These are phyloP conservation scores for Neosalanx taihuensis DNA, from an alignment of 2,797 vertebrate species.

Conservation along the genomic window DNA sequence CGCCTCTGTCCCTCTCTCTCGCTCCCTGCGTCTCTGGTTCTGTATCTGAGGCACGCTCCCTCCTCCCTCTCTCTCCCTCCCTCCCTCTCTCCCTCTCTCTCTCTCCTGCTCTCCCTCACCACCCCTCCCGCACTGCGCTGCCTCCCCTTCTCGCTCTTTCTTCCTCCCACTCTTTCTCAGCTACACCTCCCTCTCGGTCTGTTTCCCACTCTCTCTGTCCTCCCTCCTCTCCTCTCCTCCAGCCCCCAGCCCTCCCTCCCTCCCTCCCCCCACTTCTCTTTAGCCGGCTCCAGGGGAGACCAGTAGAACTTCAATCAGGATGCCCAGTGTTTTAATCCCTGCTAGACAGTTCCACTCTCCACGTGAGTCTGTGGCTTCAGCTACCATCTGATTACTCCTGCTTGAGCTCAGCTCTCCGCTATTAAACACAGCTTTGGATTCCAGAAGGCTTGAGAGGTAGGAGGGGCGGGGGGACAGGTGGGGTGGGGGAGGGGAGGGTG, in stretches of 20 bases:
- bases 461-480: slow-evolving; percentile 28
- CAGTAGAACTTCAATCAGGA: slow-evolving; percentile 66
- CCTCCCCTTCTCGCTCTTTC: slow-evolving; percentile 64
- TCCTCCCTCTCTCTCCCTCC: slow-evolving; percentile 37
- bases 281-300: slow-evolving; percentile 37
- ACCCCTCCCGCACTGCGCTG: slow-evolving; percentile 3
- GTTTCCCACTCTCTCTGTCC: slow-evolving; percentile 42
- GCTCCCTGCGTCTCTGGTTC: slow-evolving; percentile 36
- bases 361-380: slow-evolving; percentile 59
- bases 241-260: slow-evolving; percentile 34
- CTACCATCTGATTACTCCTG: slow-evolving; percentile 77
- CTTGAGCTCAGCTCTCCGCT: slow-evolving; percentile 67
- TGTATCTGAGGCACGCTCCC: slow-evolving; percentile 53
- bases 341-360: slow-evolving; percentile 61
- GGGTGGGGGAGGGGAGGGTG: slow-evolving; percentile 22
- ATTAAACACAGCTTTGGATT: slow-evolving; percentile 74
- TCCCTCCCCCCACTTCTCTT: slow-evolving; percentile 43
- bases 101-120: slow-evolving; percentile 40
- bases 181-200: slow-evolving; percentile 38
- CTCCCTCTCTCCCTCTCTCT: slow-evolving; percentile 47
- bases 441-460: slow-evolving; percentile 40
- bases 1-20: slow-evolving; percentile 40
- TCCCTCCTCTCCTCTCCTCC: slow-evolving; percentile 35
- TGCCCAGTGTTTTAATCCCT: slow-evolving; percentile 66
- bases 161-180: slow-evolving; percentile 25